phyloP scores from a whole-genome alignment of 2,888 invertebrate genomes.

The Drosophila antonietae region DNA sequence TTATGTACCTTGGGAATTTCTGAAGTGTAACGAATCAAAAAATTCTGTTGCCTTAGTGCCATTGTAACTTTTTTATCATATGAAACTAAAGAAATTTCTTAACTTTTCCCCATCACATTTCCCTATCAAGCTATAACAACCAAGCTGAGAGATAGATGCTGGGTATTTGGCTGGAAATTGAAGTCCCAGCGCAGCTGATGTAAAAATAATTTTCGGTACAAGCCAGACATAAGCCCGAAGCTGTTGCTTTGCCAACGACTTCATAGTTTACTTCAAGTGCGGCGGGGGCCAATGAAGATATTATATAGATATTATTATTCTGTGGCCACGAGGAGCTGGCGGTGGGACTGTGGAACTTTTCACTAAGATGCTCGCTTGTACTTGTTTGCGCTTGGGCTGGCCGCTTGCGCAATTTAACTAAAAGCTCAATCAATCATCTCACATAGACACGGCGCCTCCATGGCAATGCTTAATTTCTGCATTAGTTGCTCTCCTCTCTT shows the following conservation, averaged over 20 bases:
- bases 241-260: constrained; percentile 60
- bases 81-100: neutral
- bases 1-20: too few species aligned
- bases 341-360: constrained; percentile 28
- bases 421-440: constrained; percentile 76
- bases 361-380: constrained; percentile 54
- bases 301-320: constrained; percentile 26
- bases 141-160: constrained; percentile 1
- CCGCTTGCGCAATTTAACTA: constrained; percentile 71
- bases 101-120: neutral
- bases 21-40: too few species aligned
- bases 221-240: constrained; percentile 50
- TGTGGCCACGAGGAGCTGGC: neutral
- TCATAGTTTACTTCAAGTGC: constrained; percentile 31
- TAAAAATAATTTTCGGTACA: constrained; percentile 46
- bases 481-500: constrained; percentile 4
- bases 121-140: neutral
- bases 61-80: neutral
- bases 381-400: constrained; percentile 43
- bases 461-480: constrained; percentile 65
- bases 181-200: constrained; percentile 39
- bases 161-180: constrained; percentile 26
- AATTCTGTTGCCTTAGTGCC: neutral
- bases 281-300: constrained; percentile 14
- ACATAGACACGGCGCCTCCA: constrained; percentile 42